Base-by-base conservation (phyloP, 2,797 vertebrate genomes). In the Crenuchus spilurus region DNA sequence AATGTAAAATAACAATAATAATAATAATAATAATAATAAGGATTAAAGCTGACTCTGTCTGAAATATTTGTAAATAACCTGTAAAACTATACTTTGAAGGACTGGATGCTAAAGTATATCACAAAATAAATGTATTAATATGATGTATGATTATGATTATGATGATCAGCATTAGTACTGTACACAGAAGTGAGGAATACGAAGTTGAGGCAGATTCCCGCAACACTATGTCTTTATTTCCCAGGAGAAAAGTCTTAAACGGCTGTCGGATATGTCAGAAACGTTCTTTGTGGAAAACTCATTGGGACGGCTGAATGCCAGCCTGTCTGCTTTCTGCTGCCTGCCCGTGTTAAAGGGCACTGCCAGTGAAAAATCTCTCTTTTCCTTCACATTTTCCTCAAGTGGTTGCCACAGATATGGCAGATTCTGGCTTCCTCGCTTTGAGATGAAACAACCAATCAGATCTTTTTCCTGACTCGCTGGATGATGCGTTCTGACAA, bases 261-360 rank as follows among this genome's bases (percentile, higher is more conserved):
- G 35, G 57, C 55, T 39, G 57, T 24, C 33, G 33, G 33, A 60
- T 37, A 16, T 35, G 57, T 60, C 57, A 60, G 33, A 13, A 22
- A 3, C 57, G n/a, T 6, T 60, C 35, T 60, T n/a, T 39, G 57
- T 24, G 33, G 9, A 13, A 39, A 39, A 60, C 33, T 60, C 33
- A 35, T 35, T 1, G 2, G 55, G 55, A 20, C 55, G n/a, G 33
- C 55, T 39, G 57, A 60, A 24, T 39, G 57, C 57, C 57, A 39
- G 9, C 4, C 57, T 37, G 57, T 37, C 30, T 58, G 16, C 55
- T 20, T 33, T 35, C 30, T 18, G 30, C 30, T 18, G 30, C 30
- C 57, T 60, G 18, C 57, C 57, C 11, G 18, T 37, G 26, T n/a
- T 39, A 60, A 39, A 39, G 33, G 57, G n/a, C 33, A 60, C 57